Evolutionary conservation across 2,888 invertebrate genomes (phyloP).

Genomic region (Eremobia ochroleuca): DNA sequence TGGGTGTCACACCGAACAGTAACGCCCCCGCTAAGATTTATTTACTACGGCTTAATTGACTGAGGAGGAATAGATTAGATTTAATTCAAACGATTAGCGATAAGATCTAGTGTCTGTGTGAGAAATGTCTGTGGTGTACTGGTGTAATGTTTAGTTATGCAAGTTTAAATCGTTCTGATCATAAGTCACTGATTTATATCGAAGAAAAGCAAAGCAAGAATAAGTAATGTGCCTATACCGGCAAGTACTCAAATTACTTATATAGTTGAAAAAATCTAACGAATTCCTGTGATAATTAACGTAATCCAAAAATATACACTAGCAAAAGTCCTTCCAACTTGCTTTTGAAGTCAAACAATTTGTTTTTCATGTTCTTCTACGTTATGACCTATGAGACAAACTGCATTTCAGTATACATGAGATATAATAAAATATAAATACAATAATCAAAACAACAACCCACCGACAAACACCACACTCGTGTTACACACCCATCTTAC

Average conservation of each 20-base stretch:
- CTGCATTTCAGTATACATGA: not conserved
- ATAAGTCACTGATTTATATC: conserved; percentile 8
- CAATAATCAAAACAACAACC: conserved; percentile 8
- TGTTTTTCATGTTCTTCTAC: too few species aligned
- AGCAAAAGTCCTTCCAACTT: not conserved
- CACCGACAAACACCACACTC: conserved; percentile 14
- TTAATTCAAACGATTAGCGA: conserved; percentile 55
- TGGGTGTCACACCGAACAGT: conserved; percentile 69
- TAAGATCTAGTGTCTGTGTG: conserved; percentile 56
- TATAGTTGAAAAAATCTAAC: not conserved
- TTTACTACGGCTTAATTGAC: conserved; percentile 65
- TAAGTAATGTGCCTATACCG: not conserved
- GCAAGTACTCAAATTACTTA: not conserved
- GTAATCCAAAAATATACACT: not conserved
- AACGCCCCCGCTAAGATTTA: conserved; percentile 64
- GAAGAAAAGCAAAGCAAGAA: not conserved
- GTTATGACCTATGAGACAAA: not conserved
- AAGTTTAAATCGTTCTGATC: conserved; percentile 8
- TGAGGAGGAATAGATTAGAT: conserved; percentile 51
- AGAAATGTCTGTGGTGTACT: conserved; percentile 45
- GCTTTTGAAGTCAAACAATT: too few species aligned
- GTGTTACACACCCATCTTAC: conserved; percentile 43
- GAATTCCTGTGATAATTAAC: not conserved
- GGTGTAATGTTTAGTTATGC: conserved; percentile 30
- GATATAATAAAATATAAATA: not conserved